Percentiles rank a stretch among this genome's conserved stretches.
Evolutionary conservation across 30 jellyfish, hydroid and myxozoan genomes (phyloP).

Genomic region (Phacellophora camtschatica): DNA sequence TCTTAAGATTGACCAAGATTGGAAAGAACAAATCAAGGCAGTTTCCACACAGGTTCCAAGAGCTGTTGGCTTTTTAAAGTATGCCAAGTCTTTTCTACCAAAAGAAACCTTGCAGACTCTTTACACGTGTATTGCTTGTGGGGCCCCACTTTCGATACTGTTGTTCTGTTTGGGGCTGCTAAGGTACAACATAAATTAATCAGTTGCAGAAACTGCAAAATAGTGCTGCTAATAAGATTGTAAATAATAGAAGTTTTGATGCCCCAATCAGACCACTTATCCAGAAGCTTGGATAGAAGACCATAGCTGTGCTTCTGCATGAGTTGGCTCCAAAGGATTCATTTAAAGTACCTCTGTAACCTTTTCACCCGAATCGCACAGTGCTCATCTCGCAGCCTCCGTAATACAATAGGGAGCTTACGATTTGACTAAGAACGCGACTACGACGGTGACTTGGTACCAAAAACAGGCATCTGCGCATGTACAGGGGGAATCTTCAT

Average conservation of each 20-base stretch:
- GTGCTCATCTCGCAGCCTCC: no score
- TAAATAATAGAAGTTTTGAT: constrained; percentile 35
- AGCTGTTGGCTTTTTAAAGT: constrained; percentile 34
- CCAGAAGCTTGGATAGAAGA: constrained; percentile 18
- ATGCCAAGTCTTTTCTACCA: constrained; percentile 35
- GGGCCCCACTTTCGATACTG: constrained; percentile 53
- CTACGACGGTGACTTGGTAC: no score
- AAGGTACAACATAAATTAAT: neutral
- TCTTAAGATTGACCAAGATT: no score
- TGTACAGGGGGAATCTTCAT: no score
- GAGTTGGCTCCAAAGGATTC: no score
- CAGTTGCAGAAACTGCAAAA: constrained; percentile 43
- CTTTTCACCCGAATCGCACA: no score
- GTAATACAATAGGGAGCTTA: no score
- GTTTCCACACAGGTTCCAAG: constrained; percentile 35
- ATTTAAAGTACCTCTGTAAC: no score
- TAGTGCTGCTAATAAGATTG: constrained; percentile 32
- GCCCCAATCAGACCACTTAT: constrained; percentile 40
- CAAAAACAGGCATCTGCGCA: no score
- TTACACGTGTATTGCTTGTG: constrained; percentile 42
- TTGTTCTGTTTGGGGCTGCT: constrained; percentile 46
- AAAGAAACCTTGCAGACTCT: constrained; percentile 20
- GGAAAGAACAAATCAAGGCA: constrained; percentile 35
- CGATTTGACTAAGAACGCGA: no score
- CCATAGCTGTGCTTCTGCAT: no score